These are phyloP conservation scores for Tromatobia lineatoria DNA, from an alignment of 2,888 invertebrate species.

Conservation along the genomic window DNA sequence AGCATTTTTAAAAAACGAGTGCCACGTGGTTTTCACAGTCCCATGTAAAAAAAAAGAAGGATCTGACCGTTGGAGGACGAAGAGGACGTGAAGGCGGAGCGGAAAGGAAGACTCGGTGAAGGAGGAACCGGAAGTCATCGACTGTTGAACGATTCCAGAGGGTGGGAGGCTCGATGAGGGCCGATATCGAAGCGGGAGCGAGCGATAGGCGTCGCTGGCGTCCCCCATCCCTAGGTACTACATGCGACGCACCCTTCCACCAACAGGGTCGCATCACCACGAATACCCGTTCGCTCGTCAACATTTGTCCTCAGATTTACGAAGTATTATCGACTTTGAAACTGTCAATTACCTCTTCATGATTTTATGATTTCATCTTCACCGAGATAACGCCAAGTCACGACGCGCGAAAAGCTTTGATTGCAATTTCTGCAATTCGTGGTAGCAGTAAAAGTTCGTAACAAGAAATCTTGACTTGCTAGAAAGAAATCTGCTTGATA, in stretches of 20 bases:
- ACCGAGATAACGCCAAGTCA: neutral
- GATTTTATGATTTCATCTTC: constrained; percentile 10
- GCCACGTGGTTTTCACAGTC: constrained; percentile 43
- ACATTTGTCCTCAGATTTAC: neutral
- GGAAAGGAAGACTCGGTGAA: constrained; percentile 31
- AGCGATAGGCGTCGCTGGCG: constrained; percentile 73
- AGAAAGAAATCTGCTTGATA: neutral
- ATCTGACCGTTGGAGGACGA: constrained; percentile 2
- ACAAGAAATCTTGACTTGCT: neutral
- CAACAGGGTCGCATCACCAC: constrained; percentile 58
- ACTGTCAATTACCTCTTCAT: neutral
- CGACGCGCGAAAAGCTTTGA: neutral
- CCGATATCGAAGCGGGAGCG: constrained; percentile 66
- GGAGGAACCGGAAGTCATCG: constrained; percentile 65
- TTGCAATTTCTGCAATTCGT: neutral
- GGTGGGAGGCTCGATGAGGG: constrained; percentile 68
- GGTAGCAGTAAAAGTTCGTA: neutral
- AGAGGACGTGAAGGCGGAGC: constrained; percentile 27
- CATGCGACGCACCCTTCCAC: constrained; percentile 65
- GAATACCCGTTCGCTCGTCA: constrained; percentile 22
- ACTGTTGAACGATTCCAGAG: constrained; percentile 55
- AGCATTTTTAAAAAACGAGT: constrained; percentile 19
- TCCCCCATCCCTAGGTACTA: constrained; percentile 67
- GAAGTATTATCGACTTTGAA: neutral
- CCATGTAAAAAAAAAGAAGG: neutral